Conservation (phyloP, 1,140 invertebrate genomes). For the Cephus cinctus region DNA sequence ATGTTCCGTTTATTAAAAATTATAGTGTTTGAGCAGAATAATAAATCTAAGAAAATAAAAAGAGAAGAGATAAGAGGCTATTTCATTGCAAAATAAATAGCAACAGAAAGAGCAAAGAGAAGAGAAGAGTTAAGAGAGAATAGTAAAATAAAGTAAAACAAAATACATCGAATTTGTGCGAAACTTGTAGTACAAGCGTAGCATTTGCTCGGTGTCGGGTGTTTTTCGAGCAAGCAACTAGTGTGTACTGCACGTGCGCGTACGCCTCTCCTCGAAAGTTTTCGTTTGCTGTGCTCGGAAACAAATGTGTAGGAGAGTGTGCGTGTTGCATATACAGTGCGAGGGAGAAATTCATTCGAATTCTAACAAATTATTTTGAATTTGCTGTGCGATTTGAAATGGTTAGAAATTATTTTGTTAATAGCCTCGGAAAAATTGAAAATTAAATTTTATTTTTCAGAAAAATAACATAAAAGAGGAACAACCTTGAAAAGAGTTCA, state of each 20-base stretch:
- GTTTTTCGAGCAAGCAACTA: not conserved
- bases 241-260: constrained; percentile 10
- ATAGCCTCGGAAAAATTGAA: constrained; percentile 6
- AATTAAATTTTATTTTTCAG: not conserved
- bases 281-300: constrained; percentile 5
- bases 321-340: constrained; percentile 4
- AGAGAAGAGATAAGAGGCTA: too few relatives aligned
- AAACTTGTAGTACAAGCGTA: too few relatives aligned
- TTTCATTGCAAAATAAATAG: too few relatives aligned
- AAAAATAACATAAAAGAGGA: not conserved
- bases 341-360: not conserved
- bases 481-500: too few relatives aligned
- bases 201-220: too few relatives aligned
- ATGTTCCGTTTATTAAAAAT: too few relatives aligned
- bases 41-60: too few relatives aligned
- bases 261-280: constrained; percentile 10
- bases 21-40: too few relatives aligned
- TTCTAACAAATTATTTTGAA: constrained; percentile 9
- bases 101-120: too few relatives aligned
- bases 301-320: constrained; percentile 6
- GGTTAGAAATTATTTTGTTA: constrained; percentile 5
- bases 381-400: constrained; percentile 10
- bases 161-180: too few relatives aligned
- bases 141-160: too few relatives aligned
- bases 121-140: too few relatives aligned